Conservation (phyloP, 2,797 vertebrate genomes). For the Heterohyrax brucei region DNA sequence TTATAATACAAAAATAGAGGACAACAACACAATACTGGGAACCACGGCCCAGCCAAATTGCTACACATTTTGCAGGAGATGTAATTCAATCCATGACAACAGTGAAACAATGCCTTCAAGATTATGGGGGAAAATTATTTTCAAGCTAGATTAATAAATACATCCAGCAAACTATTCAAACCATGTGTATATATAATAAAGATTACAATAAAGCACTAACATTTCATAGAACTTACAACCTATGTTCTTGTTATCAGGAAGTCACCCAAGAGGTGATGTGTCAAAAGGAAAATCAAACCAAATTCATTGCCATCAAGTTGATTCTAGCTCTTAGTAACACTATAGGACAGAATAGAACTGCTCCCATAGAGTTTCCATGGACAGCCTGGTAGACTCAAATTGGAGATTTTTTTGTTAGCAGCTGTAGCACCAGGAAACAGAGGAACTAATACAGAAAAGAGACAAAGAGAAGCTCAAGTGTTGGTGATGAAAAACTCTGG, state of each 20-base stretch:
- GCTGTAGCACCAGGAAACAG: background rate
- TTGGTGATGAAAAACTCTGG: background rate
- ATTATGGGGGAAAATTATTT: slow-evolving; percentile 6
- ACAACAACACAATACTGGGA: too few species aligned
- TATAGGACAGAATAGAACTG: too few species aligned
- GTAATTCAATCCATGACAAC: too few species aligned
- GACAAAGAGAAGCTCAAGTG: background rate
- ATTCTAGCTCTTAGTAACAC: too few species aligned
- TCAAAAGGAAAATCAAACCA: background rate
- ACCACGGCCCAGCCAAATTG: too few species aligned
- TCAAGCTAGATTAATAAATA: slow-evolving; percentile 9
- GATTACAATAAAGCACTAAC: background rate
- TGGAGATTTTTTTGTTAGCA: too few species aligned
- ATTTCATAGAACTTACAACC: background rate
- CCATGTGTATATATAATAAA: background rate
- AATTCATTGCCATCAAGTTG: too few species aligned
- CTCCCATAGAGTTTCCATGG: too few species aligned
- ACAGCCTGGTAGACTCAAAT: too few species aligned
- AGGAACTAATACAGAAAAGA: background rate
- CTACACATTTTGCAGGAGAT: too few species aligned
- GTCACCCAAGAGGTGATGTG: background rate
- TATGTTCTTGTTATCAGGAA: background rate
- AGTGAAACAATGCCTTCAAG: background rate
- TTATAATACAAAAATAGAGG: too few species aligned
- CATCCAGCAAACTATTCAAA: background rate